These are phyloP conservation scores for Drosophila sulfurigaster DNA, from an alignment of 1,140 invertebrate genomes.

Conservation along the genomic window DNA sequence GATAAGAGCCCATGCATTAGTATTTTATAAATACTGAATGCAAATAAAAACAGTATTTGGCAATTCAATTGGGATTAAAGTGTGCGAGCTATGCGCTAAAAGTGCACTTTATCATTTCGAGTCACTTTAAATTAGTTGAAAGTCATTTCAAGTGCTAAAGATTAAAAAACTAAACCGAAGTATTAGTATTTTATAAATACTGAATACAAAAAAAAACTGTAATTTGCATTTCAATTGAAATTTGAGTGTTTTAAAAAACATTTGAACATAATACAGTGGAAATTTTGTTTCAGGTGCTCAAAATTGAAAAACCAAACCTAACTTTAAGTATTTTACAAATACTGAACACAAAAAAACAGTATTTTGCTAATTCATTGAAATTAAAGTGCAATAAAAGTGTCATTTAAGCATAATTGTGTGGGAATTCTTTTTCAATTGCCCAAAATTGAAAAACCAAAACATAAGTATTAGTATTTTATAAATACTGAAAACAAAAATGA, in stretches of 20 bases:
- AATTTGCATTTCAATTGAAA: neutral
- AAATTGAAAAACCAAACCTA: neutral
- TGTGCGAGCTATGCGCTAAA: neutral
- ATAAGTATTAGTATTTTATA: neutral
- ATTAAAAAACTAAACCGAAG: too few species aligned
- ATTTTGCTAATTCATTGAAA: neutral
- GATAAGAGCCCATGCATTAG: conserved; percentile 1
- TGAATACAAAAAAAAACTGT: neutral
- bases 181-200: neutral
- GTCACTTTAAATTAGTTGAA: neutral
- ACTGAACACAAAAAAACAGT: neutral
- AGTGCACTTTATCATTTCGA: neutral
- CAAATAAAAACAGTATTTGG: neutral
- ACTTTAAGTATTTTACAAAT: neutral
- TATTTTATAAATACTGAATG: neutral
- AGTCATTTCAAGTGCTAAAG: neutral
- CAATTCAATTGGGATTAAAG: neutral
- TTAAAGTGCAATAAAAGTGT: neutral
- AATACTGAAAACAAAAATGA: neutral
- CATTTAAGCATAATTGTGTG: too few species aligned
- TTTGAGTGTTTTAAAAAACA: neutral
- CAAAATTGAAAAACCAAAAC: neutral
- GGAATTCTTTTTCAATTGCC: neutral
- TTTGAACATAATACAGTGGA: neutral
- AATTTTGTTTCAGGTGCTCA: neutral